Base-by-base conservation (phyloP, 2,113 vertebrate genomes). In the Pluvianellus socialis region DNA sequence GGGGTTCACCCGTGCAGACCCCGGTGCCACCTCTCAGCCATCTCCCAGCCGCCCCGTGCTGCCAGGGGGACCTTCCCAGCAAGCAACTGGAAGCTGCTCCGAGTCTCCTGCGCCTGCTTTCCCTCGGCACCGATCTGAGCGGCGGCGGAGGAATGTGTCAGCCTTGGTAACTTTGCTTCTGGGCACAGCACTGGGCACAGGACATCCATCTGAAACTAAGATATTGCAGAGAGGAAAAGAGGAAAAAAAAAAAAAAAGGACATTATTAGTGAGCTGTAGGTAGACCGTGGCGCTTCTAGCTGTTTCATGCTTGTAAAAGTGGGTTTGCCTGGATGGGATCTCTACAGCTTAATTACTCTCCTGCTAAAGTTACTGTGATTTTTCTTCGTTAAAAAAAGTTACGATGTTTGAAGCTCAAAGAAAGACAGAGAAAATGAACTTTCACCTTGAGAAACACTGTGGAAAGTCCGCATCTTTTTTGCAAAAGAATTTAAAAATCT, bases 81-180 rank as follows among this genome's bases (percentile, higher is more conserved):
- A 79, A 79, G 12, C 22, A 50, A 14, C 10, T 27, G 63, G 68
- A 61, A 12, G 40, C 40, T 30, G n/a, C 18, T 55, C 56, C 0
- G 0, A 12, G 26, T 22, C 30, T 65, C 62, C 53, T 20, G 33
- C 0, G 2, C 33, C 38, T 9, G 33, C 8, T n/a, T 8, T 26
- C 47, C 79, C 21, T 42, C 8, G 47, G 58, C 38, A 17, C 47
- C 20, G 26, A 32, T 13, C 19, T 32, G 18, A 18, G 26, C 61
- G 56, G 50, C 65, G 68, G 55, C 8, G 63, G 68, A 73, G 30
- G 23, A 58, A 79, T 10, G 23, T 30, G 35, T 45, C 66, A 89
- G 65, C 28, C 47, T 77, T 22, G 35, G 40, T 21, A 80, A 73
- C n/a, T 28, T 68, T 0, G 1, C 58, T 75, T 30, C 92, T 70